Evolutionary conservation across 2,797 vertebrate species (phyloP), one percentile per base, ranked within the genome.

Genomic region (Sardinella longiceps): DNA sequence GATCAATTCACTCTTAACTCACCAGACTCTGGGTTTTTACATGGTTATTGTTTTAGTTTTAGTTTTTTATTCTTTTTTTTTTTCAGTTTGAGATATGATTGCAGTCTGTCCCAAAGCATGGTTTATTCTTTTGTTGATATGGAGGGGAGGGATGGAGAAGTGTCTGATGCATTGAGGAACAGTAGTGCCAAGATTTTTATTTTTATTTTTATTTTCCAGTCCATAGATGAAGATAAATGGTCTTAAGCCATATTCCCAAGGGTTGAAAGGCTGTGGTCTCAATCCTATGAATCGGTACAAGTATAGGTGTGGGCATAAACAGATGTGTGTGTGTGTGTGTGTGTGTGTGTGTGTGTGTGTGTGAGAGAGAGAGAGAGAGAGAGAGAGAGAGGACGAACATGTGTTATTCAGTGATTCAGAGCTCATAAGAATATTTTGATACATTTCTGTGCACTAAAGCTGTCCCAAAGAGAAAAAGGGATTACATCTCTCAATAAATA

Each of bases 291-390:
- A 66, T 37, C 82, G 37, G 81, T 83, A 82, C 81, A 85, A 45
- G 84, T 25, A 80, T 80, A 84, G 56, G 63, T 80, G 80, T 87
- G 28, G 81, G 81, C 46, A 80, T n/a, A n/a, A n/a, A n/a, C n/a
- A n/a, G 51, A 14, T 83, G 58, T 53, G 37, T 84, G 60, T 85
- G n/a, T 60, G 39, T 86, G 48, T 80, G 53, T 83, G 60, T 11
- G 0, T 86, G 30, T 77, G 25, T 56, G 70, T 30, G 46, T 53
- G 80, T 87, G 86, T 86, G 15, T 85, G 70, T 48, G 30, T 70
- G 63, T 23, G 33, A 23, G 33, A 23, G 33, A 10, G 70, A 18
- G 30, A 0, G 33, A 3, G 66, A 1, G 3, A 23, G 53, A 3
- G 48, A 50, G 48, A 14, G 48, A 7, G 48, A 9, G 53, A 58